These are phyloP conservation scores for Callosobruchus maculatus DNA, from an alignment of 2,888 invertebrate species.

Conservation along the genomic window DNA sequence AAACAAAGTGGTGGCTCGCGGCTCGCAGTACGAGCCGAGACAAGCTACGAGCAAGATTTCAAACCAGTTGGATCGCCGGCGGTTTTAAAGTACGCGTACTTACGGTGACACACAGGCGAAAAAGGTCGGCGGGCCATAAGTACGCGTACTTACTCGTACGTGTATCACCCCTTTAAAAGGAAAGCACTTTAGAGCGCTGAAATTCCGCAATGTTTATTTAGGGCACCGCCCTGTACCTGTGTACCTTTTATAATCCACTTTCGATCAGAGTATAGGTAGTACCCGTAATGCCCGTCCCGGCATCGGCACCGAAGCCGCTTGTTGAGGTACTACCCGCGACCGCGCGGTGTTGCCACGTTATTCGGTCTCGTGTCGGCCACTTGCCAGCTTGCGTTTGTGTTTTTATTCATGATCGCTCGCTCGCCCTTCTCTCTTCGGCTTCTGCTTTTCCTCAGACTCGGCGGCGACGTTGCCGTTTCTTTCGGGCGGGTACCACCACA, in stretches of 20 bases:
- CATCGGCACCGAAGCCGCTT: neutral
- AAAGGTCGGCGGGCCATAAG: no score
- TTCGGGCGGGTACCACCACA: neutral
- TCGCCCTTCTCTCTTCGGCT: neutral
- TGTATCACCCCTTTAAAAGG: no score
- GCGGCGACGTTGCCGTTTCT: neutral
- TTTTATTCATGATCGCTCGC: neutral
- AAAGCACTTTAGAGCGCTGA: no score
- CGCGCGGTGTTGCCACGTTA: neutral
- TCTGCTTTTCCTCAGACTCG: neutral
- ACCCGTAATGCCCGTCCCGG: neutral
- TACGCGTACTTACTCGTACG: no score
- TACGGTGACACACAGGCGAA: no score
- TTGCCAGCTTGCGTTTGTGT: neutral
- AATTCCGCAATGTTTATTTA: neutral
- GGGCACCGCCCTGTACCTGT: neutral
- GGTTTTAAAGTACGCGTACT: no score
- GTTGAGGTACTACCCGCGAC: neutral
- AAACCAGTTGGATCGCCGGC: no score
- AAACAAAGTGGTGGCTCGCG: no score
- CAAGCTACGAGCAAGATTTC: no score
- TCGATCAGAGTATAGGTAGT: neutral
- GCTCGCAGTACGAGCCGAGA: no score
- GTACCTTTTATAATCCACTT: neutral
- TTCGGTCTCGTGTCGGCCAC: neutral